Evolutionary conservation across 92 coral and sea anemone species (phyloP).

Genomic region (Porites lobata): DNA sequence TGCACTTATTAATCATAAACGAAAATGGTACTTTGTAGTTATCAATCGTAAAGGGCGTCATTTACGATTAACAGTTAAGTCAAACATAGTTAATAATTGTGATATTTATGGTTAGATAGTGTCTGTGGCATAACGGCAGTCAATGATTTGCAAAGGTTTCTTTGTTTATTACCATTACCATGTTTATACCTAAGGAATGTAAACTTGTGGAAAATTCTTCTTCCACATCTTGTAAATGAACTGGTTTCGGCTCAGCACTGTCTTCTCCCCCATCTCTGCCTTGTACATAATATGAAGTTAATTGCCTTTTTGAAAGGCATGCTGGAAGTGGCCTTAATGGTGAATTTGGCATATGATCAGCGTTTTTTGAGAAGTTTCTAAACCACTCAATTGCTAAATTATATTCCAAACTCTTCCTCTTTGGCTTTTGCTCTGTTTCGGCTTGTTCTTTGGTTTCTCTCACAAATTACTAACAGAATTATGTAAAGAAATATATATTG

Average conservation of each 20-base stretch:
- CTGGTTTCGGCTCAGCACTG: not conserved
- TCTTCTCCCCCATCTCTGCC: not conserved
- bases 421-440: not conserved
- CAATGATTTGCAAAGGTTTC: no score
- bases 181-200: not conserved
- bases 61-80: no score
- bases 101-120: no score
- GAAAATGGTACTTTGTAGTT: no score
- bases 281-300: not conserved
- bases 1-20: no score
- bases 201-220: not conserved
- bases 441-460: not conserved
- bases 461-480: no score
- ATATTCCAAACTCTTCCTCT: not conserved
- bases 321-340: not conserved
- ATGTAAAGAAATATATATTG: no score
- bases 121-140: no score
- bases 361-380: not conserved
- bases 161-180: no score
- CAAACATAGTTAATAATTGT: no score
- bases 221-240: slow-evolving; percentile 7
- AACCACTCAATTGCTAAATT: not conserved
- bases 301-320: not conserved
- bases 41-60: no score
- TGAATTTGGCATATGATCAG: slow-evolving; percentile 2